These are phyloP conservation scores for Drosophila paulistorum DNA, from an alignment of 1,140 invertebrate genomes.

Conservation along the genomic window DNA sequence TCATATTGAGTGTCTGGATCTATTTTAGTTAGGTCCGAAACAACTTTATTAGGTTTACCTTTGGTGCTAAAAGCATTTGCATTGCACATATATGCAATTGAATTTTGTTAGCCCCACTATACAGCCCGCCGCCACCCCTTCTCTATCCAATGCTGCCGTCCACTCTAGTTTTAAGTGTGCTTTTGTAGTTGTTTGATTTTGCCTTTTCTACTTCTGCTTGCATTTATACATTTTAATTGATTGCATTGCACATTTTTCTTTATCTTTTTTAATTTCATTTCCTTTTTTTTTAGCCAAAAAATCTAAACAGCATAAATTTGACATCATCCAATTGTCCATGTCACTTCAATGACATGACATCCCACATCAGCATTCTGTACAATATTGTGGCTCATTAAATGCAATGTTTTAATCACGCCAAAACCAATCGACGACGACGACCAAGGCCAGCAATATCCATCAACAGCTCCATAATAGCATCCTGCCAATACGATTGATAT, in stretches of 20 bases:
- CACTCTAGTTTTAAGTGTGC: background rate
- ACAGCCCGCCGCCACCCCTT: background rate
- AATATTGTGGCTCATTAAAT: constrained; percentile 40
- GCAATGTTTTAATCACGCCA: constrained; percentile 44
- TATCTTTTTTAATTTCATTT: constrained; percentile 22
- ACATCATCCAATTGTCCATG: too few relatives aligned
- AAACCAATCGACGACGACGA: constrained; percentile 9
- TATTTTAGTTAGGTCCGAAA: background rate
- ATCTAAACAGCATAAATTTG: too few relatives aligned
- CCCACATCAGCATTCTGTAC: too few relatives aligned
- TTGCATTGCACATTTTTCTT: constrained; percentile 51
- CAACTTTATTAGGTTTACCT: background rate
- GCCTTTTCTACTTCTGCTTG: constrained; percentile 32
- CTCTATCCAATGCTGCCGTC: background rate
- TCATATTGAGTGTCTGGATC: background rate
- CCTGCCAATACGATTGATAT: constrained; percentile 1
- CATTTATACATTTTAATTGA: constrained; percentile 61
- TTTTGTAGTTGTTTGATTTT: constrained; percentile 30
- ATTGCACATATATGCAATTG: constrained; percentile 1
- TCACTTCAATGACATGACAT: too few relatives aligned
- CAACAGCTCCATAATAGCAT: constrained; percentile 1
- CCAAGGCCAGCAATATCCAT: constrained; percentile 15
- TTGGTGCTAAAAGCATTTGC: constrained; percentile 2
- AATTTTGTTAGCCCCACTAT: background rate
- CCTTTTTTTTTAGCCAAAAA: background rate